Evolutionary conservation across 2,113 vertebrate species (phyloP), one percentile per base, ranked within the genome.

Genomic region (Percopsis transmontana): DNA sequence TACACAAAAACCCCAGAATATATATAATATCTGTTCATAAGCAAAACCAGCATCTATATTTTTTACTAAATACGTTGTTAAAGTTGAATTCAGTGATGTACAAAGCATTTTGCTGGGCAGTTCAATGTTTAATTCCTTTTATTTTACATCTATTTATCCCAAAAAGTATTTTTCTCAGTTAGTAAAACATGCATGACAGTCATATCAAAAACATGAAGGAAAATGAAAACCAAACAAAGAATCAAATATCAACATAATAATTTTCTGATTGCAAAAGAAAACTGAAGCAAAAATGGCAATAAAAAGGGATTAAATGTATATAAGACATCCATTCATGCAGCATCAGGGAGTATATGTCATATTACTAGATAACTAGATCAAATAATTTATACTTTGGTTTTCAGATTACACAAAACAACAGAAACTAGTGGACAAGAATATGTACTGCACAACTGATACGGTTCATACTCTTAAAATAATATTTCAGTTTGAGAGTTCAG

Each of bases 181-280:
- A 88, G 72, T 85, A 69, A 87, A 89, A 87, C 87, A 92, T 91
- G 91, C 91, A 91, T 81, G 58, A 68, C 54, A 86, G 83, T 77
- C 33, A 81, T 68, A 54, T 80, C 67, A 83, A 87, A 88, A 87
- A 70, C 50, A 67, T 50, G 62, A 62, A 52, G 24, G n/a, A 70
- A 86, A 85, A 72, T 51, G 82, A 85, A 76, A 83, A 76, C 71
- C 83, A 21, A 85, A 79, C 72, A 81, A 40, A 87, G 74, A 21
- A 58, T 82, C 81, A 67, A 71, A 76, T 39, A 74, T 66, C 63
- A 60, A 23, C 2, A 58, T 76, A 80, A 73, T 66, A 73, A 58
- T 57, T 78, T 64, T 72, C 23, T 68, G 58, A 58, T 74, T 70
- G 66, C 64, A 73, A 74, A 75, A 15, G 16, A 80, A 67, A 77